Evolutionary conservation across 2,888 invertebrate genomes (phyloP).

Genomic region (Mellilla xanthometata): DNA sequence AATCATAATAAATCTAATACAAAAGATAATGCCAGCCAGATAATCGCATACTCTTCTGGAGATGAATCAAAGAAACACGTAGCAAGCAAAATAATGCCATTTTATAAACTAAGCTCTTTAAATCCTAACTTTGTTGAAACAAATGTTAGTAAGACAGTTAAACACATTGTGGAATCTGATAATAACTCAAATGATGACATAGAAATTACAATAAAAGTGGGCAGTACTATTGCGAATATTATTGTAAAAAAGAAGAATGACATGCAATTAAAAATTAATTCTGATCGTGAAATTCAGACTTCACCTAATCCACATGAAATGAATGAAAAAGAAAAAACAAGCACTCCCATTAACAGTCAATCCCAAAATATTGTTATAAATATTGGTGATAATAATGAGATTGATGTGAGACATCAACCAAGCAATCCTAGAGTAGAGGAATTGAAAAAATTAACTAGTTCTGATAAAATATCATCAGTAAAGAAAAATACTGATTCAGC

Average conservation of each 20-base stretch:
- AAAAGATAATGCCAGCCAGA: not conserved
- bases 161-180: conserved; percentile 34
- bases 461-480: conserved; percentile 20
- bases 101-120: conserved; percentile 55
- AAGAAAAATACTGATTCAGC: conserved; percentile 67
- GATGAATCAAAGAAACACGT: too few species aligned
- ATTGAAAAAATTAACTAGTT: not conserved
- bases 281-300: conserved; percentile 63
- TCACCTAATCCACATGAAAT: conserved; percentile 40
- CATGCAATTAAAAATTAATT: conserved; percentile 58
- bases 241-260: conserved; percentile 63
- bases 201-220: conserved; percentile 67
- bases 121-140: conserved; percentile 20
- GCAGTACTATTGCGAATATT: conserved; percentile 62
- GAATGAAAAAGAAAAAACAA: conserved; percentile 29
- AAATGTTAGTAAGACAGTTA: conserved; percentile 24
- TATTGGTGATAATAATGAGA: conserved; percentile 30
- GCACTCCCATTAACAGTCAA: conserved; percentile 21
- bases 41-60: conserved; percentile 1
- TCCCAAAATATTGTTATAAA: conserved; percentile 38
- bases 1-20: not conserved
- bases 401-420: conserved; percentile 42
- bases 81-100: conserved; percentile 37
- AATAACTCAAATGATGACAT: conserved; percentile 54
- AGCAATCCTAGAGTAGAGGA: conserved; percentile 38